Percentiles rank a stretch among this genome's conserved stretches.
These are phyloP conservation scores for Eubasilissa splendida DNA, from an alignment of 2,888 invertebrate species.

Conservation along the genomic window DNA sequence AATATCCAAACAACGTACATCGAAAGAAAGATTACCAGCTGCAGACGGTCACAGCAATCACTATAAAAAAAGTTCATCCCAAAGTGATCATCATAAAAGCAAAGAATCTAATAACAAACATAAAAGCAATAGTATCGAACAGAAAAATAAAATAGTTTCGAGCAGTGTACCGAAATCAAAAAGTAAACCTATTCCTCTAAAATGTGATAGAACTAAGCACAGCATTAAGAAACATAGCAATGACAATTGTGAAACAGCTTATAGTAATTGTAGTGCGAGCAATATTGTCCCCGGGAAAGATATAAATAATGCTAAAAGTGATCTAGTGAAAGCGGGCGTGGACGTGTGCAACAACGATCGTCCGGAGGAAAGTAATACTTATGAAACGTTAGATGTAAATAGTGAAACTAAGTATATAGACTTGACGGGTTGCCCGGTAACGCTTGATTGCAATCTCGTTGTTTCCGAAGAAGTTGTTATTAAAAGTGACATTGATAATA, in stretches of 20 bases:
- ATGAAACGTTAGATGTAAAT: slow-evolving; percentile 20
- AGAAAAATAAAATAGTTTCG: slow-evolving; percentile 18
- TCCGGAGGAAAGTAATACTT: background rate
- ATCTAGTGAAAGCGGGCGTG: background rate
- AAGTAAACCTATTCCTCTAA: slow-evolving; percentile 8
- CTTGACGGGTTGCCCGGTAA: slow-evolving; percentile 34
- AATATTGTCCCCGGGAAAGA: slow-evolving; percentile 42
- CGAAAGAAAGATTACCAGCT: slow-evolving; percentile 17
- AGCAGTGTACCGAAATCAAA: slow-evolving; percentile 24
- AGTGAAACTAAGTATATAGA: slow-evolving; percentile 40
- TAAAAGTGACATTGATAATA: slow-evolving; percentile 39
- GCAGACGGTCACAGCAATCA: background rate
- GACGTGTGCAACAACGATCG: slow-evolving; percentile 9
- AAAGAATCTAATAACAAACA: slow-evolving; percentile 24
- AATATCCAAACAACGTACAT: background rate
- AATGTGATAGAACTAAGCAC: slow-evolving; percentile 12
- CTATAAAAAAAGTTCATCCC: slow-evolving; percentile 15
- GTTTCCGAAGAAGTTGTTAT: slow-evolving; percentile 46
- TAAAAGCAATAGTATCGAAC: slow-evolving; percentile 15
- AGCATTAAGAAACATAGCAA: slow-evolving; percentile 10
- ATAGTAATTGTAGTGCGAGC: slow-evolving; percentile 1
- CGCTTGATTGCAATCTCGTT: slow-evolving; percentile 39
- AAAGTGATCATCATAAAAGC: slow-evolving; percentile 29
- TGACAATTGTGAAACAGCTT: slow-evolving; percentile 1
- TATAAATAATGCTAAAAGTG: slow-evolving; percentile 35